Conservation (phyloP, 37 sponge, comb jelly and placozoan species). For the Halichondria panicea region DNA sequence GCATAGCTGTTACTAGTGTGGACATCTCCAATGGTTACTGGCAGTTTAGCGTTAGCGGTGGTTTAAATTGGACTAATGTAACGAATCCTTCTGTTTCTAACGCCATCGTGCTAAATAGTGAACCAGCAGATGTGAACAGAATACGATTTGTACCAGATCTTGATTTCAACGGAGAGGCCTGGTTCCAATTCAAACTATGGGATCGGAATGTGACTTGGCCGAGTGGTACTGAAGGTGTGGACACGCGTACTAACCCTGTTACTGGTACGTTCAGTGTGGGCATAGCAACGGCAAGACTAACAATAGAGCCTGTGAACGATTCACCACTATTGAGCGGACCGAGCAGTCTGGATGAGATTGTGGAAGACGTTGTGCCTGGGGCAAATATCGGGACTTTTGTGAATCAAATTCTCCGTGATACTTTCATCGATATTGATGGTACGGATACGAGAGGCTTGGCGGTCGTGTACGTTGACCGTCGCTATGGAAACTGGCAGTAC, state of each 20-base stretch:
- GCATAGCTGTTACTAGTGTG: constrained; percentile 71
- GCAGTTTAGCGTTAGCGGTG: constrained; percentile 70
- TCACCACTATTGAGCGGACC: constrained; percentile 56
- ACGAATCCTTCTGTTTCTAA: constrained; percentile 8
- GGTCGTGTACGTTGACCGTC: constrained; percentile 59
- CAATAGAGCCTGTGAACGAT: constrained; percentile 83
- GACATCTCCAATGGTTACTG: constrained; percentile 72
- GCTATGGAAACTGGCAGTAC: constrained; percentile 82
- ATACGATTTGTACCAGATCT: constrained; percentile 72
- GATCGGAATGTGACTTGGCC: constrained; percentile 65
- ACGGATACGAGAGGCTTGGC: constrained; percentile 51
- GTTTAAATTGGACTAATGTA: constrained; percentile 71
- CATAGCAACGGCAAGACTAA: constrained; percentile 55
- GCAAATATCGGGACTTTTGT: constrained; percentile 48
- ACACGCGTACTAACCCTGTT: constrained; percentile 54
- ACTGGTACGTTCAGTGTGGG: constrained; percentile 76
- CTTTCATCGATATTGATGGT: constrained; percentile 62
- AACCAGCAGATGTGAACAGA: constrained; percentile 39
- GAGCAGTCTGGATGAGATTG: constrained; percentile 26
- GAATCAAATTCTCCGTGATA: constrained; percentile 20
- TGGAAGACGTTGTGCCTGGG: constrained; percentile 44
- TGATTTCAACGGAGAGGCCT: constrained; percentile 72
- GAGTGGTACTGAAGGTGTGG: constrained; percentile 55
- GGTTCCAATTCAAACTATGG: constrained; percentile 79
- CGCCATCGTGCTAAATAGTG: constrained; percentile 65